These are phyloP conservation scores for Thecophora atra DNA, from an alignment of 2,888 invertebrate species.

Conservation along the genomic window DNA sequence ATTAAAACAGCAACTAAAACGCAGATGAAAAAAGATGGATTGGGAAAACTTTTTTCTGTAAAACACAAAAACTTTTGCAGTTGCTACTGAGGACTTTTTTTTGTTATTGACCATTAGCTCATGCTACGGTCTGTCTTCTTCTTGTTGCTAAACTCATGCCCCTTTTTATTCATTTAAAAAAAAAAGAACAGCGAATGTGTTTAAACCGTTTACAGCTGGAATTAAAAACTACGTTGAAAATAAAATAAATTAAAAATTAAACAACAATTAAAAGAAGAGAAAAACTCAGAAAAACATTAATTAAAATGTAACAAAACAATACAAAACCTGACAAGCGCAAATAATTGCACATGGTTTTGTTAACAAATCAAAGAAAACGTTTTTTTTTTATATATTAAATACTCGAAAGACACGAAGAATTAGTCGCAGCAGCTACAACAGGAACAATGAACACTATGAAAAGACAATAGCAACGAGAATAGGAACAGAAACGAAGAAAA, in stretches of 20 bases:
- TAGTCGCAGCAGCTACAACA: not conserved
- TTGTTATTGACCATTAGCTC: too few relatives aligned
- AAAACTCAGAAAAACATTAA: not conserved
- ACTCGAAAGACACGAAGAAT: not conserved
- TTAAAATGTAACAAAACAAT: not conserved
- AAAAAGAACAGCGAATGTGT: not conserved
- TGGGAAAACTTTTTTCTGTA: too few relatives aligned
- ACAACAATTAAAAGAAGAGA: conserved; percentile 8
- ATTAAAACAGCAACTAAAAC: too few relatives aligned
- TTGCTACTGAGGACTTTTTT: too few relatives aligned
- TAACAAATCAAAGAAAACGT: not conserved
- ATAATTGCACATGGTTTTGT: not conserved
- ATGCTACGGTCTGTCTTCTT: too few relatives aligned
- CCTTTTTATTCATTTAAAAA: too few relatives aligned
- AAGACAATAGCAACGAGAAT: not conserved
- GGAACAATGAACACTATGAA: not conserved
- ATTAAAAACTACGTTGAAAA: not conserved
- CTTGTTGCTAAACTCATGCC: not conserved
- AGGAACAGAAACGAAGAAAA: not conserved
- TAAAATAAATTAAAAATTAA: not conserved
- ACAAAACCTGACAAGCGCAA: conserved; percentile 7
- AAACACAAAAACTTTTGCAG: too few relatives aligned
- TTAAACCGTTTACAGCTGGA: not conserved
- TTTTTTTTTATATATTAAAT: not conserved
- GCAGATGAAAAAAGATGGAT: too few relatives aligned